phyloP scores from a whole-genome alignment of 2,113 vertebrate genomes.

The Cacatua alba region DNA sequence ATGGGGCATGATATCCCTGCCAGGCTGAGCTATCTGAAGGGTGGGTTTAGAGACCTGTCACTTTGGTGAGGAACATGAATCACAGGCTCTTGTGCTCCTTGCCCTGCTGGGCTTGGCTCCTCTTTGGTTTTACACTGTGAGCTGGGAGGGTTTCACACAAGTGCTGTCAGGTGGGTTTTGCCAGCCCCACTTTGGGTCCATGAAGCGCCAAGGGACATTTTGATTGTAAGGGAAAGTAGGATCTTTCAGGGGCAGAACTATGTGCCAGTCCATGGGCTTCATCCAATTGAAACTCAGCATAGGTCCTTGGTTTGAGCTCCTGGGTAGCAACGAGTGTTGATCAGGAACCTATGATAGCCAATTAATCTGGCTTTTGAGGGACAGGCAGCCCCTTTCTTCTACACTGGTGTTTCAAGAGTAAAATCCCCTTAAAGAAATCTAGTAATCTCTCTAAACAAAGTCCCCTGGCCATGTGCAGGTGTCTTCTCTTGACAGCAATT shows the following conservation, averaged over 20 bases:
- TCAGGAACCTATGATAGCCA: neutral
- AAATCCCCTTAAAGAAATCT: neutral
- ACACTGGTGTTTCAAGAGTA: neutral
- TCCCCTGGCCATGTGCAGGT: neutral
- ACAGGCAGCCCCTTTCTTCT: neutral
- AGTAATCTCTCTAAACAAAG: neutral
- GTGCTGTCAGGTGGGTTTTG: neutral
- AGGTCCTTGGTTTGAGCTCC: accelerated
- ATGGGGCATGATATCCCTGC: neutral
- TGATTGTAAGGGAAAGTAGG: neutral
- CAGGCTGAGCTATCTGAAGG: neutral
- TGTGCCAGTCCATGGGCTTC: neutral
- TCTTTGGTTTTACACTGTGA: neutral
- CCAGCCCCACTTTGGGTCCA: neutral
- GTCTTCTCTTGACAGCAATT: neutral
- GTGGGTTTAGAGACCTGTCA: neutral
- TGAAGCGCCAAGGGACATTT: neutral
- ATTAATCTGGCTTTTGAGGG: too few species aligned
- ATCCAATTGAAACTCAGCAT: neutral
- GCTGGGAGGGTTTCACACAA: neutral
- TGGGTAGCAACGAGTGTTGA: neutral
- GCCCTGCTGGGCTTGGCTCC: neutral
- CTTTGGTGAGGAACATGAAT: neutral
- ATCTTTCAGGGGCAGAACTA: neutral
- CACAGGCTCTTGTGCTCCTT: neutral